Conservation (phyloP, 2,888 invertebrate genomes). For the Drosophila monieri region DNA sequence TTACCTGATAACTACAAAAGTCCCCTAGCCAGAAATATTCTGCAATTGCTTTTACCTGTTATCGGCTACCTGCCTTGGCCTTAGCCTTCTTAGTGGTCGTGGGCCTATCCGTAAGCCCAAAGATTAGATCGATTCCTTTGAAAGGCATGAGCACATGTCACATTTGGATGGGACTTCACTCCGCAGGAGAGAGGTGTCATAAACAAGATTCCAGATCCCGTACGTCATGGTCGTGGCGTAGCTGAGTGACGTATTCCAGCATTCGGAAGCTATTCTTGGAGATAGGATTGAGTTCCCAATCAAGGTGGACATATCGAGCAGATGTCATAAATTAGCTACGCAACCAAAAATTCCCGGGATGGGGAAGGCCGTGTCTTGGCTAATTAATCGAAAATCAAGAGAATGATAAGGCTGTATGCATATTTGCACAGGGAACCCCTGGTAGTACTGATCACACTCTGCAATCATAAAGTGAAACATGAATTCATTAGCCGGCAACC, state of each 20-base stretch:
- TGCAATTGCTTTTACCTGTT: constrained; percentile 5
- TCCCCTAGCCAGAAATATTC: neutral
- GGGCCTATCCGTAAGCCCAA: constrained; percentile 6
- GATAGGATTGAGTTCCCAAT: constrained; percentile 10
- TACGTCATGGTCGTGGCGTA: constrained; percentile 15
- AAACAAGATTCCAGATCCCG: constrained; percentile 7
- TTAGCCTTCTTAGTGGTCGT: constrained; percentile 13
- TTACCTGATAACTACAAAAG: constrained; percentile 22
- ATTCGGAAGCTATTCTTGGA: constrained; percentile 14
- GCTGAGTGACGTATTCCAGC: constrained; percentile 20
- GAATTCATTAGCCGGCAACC: neutral
- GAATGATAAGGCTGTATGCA: neutral
- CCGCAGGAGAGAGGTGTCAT: constrained; percentile 13
- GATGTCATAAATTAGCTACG: constrained; percentile 19
- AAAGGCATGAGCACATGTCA: constrained; percentile 27
- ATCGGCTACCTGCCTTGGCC: constrained; percentile 19
- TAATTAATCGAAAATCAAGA: constrained; percentile 8
- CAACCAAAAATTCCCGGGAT: constrained; percentile 12
- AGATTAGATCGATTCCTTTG: constrained; percentile 30
- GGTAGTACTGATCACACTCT: neutral
- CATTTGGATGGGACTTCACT: constrained; percentile 23
- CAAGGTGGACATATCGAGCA: constrained; percentile 10
- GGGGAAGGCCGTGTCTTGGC: constrained; percentile 21
- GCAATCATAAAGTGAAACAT: neutral
- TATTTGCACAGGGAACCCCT: constrained; percentile 1